A percentile compares a stretch with the other conserved stretches of the same genome.
Evolutionary conservation across 2,797 vertebrate species (phyloP).

Genomic region (Lacerta bilineata): DNA sequence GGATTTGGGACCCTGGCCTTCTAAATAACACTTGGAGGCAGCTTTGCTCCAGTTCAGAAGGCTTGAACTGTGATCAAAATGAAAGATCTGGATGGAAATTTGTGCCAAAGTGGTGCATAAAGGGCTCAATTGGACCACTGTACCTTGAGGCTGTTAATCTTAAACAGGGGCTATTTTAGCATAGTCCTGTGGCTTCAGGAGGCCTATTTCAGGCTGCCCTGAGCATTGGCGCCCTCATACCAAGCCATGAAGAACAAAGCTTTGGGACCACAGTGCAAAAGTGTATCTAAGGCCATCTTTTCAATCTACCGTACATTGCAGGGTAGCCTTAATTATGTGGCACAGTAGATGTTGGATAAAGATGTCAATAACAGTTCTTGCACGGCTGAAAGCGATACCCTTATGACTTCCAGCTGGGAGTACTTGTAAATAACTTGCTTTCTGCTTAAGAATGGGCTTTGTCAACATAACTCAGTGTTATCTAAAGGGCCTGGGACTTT

Average conservation of each 20-base stretch:
- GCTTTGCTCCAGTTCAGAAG: background rate
- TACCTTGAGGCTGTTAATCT: background rate
- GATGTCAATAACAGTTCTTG: background rate
- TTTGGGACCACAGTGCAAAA: conserved; percentile 2
- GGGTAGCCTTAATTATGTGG: fast-evolving
- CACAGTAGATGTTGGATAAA: background rate
- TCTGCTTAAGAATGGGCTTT: background rate
- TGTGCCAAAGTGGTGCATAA: fast-evolving
- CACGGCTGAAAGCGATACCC: background rate
- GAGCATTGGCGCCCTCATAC: background rate
- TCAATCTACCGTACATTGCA: background rate
- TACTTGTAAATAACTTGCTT: background rate
- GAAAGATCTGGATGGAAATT: background rate
- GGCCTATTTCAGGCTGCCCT: background rate
- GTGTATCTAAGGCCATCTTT: background rate
- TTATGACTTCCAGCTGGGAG: background rate
- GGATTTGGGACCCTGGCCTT: background rate
- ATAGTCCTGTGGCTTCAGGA: background rate
- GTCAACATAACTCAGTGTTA: background rate
- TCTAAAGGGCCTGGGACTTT: background rate
- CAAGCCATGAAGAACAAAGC: background rate
- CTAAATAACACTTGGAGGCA: background rate
- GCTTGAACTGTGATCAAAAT: background rate
- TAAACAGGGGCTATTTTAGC: background rate
- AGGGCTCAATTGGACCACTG: background rate